Percentiles rank a stretch among this genome's conserved stretches.
These are phyloP conservation scores for Meta bourneti DNA, from an alignment of 2,888 invertebrate species.

Conservation along the genomic window DNA sequence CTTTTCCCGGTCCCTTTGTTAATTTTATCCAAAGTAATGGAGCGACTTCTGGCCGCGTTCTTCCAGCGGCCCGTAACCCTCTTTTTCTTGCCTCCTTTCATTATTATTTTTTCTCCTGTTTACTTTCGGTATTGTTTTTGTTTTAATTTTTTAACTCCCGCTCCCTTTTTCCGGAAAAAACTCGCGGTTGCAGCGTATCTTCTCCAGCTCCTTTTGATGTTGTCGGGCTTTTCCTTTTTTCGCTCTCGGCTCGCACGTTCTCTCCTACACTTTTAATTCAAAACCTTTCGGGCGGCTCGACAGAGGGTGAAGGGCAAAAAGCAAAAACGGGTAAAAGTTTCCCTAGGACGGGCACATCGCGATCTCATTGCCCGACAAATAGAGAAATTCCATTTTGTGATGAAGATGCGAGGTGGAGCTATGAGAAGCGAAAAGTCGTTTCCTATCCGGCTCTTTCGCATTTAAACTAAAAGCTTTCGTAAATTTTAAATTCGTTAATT, in stretches of 20 bases:
- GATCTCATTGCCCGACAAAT: constrained; percentile 37
- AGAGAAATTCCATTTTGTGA: constrained; percentile 56
- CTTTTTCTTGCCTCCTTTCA: constrained; percentile 34
- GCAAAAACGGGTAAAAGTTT: not conserved
- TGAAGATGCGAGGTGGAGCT: constrained; percentile 22
- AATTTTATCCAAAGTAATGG: constrained; percentile 77
- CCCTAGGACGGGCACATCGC: not conserved
- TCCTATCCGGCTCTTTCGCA: constrained; percentile 18
- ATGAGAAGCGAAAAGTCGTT: constrained; percentile 1
- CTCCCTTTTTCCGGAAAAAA: constrained; percentile 34
- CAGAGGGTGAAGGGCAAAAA: not conserved
- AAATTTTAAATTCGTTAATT: constrained; percentile 46
- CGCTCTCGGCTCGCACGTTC: constrained; percentile 2
- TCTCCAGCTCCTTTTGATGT: constrained; percentile 67
- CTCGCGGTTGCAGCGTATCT: constrained; percentile 27
- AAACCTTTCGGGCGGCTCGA: constrained; percentile 3
- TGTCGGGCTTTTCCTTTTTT: constrained; percentile 15
- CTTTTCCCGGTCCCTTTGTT: constrained; percentile 58
- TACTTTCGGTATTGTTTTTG: not conserved
- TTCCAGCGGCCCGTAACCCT: constrained; percentile 27
- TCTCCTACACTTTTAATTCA: constrained; percentile 31
- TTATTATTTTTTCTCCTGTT: constrained; percentile 42
- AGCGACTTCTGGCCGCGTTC: constrained; percentile 52
- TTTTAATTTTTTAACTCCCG: not conserved
- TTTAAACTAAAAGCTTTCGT: constrained; percentile 60